These are phyloP conservation scores for Plecturocebus donacophilus DNA, from an alignment of 2,113 vertebrate species.

Conservation along the genomic window DNA sequence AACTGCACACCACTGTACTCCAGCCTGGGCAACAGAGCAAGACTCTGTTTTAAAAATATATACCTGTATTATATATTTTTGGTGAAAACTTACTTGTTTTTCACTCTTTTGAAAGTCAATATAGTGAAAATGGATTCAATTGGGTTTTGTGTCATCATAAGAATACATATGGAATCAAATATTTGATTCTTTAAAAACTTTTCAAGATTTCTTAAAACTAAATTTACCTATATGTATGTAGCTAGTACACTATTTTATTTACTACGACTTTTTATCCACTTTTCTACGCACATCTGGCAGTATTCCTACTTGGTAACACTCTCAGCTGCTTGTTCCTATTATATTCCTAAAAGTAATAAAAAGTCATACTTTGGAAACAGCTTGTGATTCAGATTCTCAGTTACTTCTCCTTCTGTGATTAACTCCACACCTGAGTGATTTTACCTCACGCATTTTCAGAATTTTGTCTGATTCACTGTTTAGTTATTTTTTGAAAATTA, in stretches of 20 bases:
- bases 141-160: neutral
- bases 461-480: neutral
- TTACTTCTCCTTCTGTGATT: neutral
- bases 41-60: neutral
- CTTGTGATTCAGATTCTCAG: neutral
- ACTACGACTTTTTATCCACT: neutral
- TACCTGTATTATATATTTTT: neutral
- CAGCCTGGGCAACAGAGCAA: rapidly evolving
- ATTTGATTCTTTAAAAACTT: neutral
- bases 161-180: neutral
- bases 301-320: neutral
- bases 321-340: neutral
- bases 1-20: neutral
- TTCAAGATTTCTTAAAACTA: neutral
- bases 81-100: neutral
- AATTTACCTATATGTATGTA: neutral
- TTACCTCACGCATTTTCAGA: neutral
- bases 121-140: neutral
- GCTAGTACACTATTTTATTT: neutral
- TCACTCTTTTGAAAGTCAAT: neutral
- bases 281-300: neutral
- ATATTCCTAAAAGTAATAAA: neutral
- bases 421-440: neutral
- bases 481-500: neutral
- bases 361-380: neutral